Conservation (phyloP, 2,888 invertebrate species). For the Vanessa cardui region DNA sequence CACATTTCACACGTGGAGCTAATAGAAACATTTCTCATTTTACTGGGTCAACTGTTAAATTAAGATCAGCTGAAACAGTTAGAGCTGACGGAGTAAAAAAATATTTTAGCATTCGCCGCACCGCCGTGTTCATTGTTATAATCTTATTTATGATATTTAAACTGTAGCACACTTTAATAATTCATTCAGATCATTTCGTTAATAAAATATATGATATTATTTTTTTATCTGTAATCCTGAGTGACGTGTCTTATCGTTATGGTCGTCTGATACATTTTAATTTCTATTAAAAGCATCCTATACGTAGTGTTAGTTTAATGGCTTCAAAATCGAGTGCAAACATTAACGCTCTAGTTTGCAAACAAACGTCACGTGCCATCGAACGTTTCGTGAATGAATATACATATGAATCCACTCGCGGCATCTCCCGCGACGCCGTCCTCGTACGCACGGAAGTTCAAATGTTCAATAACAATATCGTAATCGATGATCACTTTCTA, state of each 20-base stretch:
- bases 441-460: constrained; percentile 30
- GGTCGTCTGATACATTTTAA: background rate
- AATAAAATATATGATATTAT: too few relatives aligned
- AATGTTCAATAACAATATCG: constrained; percentile 29
- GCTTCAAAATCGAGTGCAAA: background rate
- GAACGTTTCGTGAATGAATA: constrained; percentile 4
- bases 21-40: constrained; percentile 31
- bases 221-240: too few relatives aligned
- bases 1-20: constrained; percentile 30
- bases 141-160: background rate
- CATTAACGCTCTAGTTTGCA: background rate
- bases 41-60: constrained; percentile 34
- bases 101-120: constrained; percentile 21
- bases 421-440: background rate
- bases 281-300: too few relatives aligned
- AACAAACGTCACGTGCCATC: constrained; percentile 2
- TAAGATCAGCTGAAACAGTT: constrained; percentile 31
- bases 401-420: background rate
- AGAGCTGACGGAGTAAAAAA: constrained; percentile 27
- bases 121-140: constrained; percentile 4
- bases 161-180: background rate
- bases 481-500: constrained; percentile 42
- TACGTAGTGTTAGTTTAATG: too few relatives aligned
- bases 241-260: background rate
- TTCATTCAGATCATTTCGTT: background rate